Percentiles rank a stretch among this genome's conserved stretches.
Evolutionary conservation across 2,113 vertebrate species (phyloP).

Genomic region (Pseudorasbora parva): DNA sequence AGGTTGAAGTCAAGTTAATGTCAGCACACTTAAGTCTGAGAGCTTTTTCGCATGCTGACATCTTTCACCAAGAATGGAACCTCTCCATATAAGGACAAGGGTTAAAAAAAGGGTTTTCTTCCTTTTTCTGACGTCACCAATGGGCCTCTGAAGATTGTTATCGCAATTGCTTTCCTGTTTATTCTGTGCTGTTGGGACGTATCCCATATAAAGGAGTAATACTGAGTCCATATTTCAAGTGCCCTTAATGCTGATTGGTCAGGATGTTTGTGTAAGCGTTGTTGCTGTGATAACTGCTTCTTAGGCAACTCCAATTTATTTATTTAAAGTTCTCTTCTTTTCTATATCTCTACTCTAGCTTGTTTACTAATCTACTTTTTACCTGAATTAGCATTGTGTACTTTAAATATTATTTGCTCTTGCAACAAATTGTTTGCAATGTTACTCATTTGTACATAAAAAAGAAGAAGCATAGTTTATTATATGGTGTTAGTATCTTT

Average conservation of each 20-base stretch:
- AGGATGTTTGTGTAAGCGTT: neutral
- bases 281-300: neutral
- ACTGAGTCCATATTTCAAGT: neutral
- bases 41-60: constrained; percentile 12
- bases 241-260: constrained; percentile 16
- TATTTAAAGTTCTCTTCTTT: too few relatives aligned
- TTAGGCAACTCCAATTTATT: too few relatives aligned
- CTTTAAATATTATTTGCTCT: neutral
- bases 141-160: constrained; percentile 65
- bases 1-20: neutral
- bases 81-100: constrained; percentile 73
- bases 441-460: neutral
- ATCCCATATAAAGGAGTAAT: constrained; percentile 34
- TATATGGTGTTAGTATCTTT: too few relatives aligned
- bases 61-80: constrained; percentile 44
- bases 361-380: neutral
- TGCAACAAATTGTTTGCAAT: neutral
- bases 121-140: constrained; percentile 69
- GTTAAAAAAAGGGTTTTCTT: constrained; percentile 58
- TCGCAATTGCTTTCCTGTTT: constrained; percentile 78
- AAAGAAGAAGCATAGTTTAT: too few relatives aligned
- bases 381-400: neutral
- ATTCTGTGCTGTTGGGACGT: constrained; percentile 53
- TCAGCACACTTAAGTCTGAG: constrained; percentile 18
- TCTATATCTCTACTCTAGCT: neutral